Base-by-base conservation (phyloP, 2,888 invertebrate genomes). In the Girardia tigrina region DNA sequence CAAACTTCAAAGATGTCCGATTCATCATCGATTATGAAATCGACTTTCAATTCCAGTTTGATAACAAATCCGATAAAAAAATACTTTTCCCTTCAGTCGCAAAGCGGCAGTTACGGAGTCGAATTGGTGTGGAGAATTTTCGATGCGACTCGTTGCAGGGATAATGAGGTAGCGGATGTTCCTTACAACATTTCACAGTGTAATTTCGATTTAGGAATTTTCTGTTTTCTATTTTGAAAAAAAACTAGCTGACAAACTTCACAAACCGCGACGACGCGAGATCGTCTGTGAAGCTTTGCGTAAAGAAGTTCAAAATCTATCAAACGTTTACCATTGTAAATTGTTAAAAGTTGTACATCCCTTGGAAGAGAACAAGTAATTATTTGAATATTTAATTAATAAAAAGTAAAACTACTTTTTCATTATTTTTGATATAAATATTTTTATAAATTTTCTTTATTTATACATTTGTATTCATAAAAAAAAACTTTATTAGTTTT, bases 151-250 rank as follows among this genome's bases (percentile, higher is more conserved):
- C 4, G 56, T 6, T 12, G 8, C n/a, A 56, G 23, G 23, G 56
- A 56, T 56, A 56, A 56, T 56, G 56, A 56, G 56, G 56, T 56
- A 56, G n/a, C n/a, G n/a, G n/a, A n/a, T n/a, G n/a, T n/a, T n/a
- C n/a, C n/a, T n/a, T n/a, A n/a, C n/a, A n/a, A n/a, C n/a, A n/a
- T n/a, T n/a, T n/a, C n/a, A n/a, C 16, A 36, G 23, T 71, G 23
- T 71, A 28, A 6, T 71, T 28, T 79, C 79, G 78, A 84, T 86
- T 8, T 87, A 94, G 94, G 92, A 92, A 85, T 91, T 91, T 78
- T 93, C 94, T 0, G 89, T 94, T 78, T 94, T 94, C 85, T 87
- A 93, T 76, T 93, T 94, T 84, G 94, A 94, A 85, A 94, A 94
- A 84, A 89, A 90, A 78, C 89, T 90, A 76, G 92, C 91, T 0